These are phyloP conservation scores for Manacus vitellinus DNA, from an alignment of 2,113 vertebrate genomes.

Conservation along the genomic window DNA sequence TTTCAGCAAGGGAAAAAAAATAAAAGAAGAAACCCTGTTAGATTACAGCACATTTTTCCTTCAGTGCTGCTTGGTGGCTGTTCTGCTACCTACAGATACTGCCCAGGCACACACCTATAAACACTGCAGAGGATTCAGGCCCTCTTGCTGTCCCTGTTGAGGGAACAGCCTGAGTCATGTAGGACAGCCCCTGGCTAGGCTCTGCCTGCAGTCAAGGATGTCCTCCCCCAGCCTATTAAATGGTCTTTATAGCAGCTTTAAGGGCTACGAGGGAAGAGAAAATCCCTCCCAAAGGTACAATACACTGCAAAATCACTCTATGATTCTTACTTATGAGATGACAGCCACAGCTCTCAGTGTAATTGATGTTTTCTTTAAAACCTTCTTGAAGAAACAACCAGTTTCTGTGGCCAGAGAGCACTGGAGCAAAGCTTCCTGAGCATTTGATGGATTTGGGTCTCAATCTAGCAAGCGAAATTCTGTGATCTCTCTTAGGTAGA, in stretches of 20 bases:
- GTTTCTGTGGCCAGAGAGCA: neutral
- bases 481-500: neutral
- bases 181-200: neutral
- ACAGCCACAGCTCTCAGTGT: neutral
- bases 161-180: neutral
- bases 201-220: neutral
- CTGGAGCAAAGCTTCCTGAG: neutral
- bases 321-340: neutral
- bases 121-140: neutral
- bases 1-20: neutral
- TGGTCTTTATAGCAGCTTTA: neutral
- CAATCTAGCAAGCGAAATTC: neutral
- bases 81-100: neutral
- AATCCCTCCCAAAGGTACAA: constrained; percentile 21
- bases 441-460: neutral
- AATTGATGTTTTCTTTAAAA: constrained; percentile 37
- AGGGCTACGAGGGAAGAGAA: neutral
- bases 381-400: neutral
- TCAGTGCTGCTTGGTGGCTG: neutral
- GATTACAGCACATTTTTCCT: neutral
- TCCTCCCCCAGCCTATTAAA: neutral
- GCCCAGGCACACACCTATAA: neutral
- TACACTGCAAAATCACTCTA: constrained; percentile 21
- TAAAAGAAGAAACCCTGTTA: neutral
- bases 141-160: neutral